Conservation (phyloP, 2,888 invertebrate species). For the Azorinus chamasolen region DNA sequence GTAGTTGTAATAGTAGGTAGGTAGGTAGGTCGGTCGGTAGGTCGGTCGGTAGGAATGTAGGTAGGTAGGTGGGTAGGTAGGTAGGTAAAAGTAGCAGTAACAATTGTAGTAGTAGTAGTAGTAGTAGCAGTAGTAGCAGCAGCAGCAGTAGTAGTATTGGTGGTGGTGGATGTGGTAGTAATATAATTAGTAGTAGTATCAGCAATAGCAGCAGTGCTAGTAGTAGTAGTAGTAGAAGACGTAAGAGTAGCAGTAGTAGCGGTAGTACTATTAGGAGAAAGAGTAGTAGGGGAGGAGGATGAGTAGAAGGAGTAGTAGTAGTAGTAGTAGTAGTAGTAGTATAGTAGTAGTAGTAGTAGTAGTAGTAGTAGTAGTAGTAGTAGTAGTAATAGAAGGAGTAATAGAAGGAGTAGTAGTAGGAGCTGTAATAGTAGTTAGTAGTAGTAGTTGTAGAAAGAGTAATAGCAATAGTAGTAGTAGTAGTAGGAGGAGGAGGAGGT, state of each 20-base stretch:
- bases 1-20: no score
- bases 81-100: no score
- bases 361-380: constrained; percentile 19
- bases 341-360: constrained; percentile 22
- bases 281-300: constrained; percentile 21
- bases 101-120: no score
- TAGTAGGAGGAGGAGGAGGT: background rate
- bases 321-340: constrained; percentile 23
- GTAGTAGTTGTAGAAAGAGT: no score
- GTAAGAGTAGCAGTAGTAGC: constrained; percentile 19
- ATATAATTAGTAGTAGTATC: constrained; percentile 12
- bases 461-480: no score
- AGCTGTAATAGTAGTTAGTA: no score
- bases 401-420: no score
- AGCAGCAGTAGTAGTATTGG: background rate
- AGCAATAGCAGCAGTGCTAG: constrained; percentile 20
- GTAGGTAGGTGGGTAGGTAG: no score
- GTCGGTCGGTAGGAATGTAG: no score
- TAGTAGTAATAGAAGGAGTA: constrained; percentile 14
- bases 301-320: constrained; percentile 20
- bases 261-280: constrained; percentile 21
- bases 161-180: constrained; percentile 1
- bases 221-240: constrained; percentile 18
- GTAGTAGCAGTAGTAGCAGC: background rate
- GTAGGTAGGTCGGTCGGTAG: no score